Conservation (phyloP, 23 tunicate species). For the Phallusia fumigata region DNA sequence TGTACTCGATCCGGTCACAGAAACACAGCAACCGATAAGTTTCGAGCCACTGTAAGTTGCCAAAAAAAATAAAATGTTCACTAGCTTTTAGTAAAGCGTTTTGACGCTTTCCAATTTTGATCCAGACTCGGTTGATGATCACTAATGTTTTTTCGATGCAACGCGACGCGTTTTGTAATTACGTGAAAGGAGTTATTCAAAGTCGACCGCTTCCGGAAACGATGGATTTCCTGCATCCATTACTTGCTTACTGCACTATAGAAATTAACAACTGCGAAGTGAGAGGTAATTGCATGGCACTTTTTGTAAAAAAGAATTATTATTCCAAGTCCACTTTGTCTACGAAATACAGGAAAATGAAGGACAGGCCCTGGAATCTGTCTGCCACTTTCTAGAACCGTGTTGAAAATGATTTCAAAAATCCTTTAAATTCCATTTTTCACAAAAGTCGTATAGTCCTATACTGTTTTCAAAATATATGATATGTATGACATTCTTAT, state of each 20-base stretch:
- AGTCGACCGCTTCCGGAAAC: conserved; percentile 22
- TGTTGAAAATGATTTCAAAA: too few species aligned
- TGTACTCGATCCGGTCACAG: conserved; percentile 54
- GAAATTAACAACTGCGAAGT: conserved; percentile 54
- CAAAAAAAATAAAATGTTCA: background rate
- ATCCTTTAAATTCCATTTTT: too few species aligned
- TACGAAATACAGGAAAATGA: background rate
- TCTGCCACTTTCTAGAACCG: too few species aligned
- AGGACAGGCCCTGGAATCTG: too few species aligned
- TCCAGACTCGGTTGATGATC: conserved; percentile 50
- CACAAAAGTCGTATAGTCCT: too few species aligned
- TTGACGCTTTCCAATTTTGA: background rate
- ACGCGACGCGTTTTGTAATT: conserved; percentile 15
- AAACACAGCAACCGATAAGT: conserved; percentile 29
- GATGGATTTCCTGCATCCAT: conserved; percentile 59
- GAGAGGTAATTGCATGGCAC: conserved; percentile 25
- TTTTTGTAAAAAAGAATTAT: background rate
- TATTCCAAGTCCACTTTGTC: background rate
- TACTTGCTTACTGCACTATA: conserved; percentile 41
- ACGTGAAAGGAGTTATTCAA: conserved; percentile 28
- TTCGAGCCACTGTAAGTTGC: conserved; percentile 50
- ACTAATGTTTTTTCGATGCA: conserved; percentile 19
- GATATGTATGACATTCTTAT: too few species aligned
- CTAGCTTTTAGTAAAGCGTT: background rate
- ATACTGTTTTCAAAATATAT: too few species aligned